These are phyloP conservation scores for Coelopa frigida DNA, from an alignment of 1,140 invertebrate genomes.

Conservation along the genomic window DNA sequence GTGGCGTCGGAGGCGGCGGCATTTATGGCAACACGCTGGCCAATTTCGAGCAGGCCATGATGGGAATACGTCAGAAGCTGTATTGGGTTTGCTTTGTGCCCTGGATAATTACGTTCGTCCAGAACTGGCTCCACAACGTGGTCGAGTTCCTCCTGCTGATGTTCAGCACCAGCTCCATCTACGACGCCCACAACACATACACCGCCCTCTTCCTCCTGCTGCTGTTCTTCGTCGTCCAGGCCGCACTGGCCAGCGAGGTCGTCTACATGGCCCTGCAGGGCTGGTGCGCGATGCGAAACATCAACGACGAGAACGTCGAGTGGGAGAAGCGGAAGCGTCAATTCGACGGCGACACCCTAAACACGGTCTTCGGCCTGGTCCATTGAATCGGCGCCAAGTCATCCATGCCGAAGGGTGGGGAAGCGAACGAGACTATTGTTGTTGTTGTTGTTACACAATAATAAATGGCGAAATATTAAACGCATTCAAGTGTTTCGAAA, in stretches of 20 bases:
- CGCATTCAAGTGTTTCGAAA: no score
- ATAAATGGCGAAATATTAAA: no score
- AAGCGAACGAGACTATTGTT: no score
- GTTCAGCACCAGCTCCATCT: constrained; percentile 5
- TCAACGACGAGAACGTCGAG: constrained; percentile 10
- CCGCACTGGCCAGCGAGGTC: constrained; percentile 10
- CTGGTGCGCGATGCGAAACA: constrained; percentile 12
- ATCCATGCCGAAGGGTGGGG: no score
- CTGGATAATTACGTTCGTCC: constrained; percentile 13
- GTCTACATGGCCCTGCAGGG: constrained; percentile 9
- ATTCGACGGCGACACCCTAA: constrained; percentile 3
- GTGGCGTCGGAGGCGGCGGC: background rate
- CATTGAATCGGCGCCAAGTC: no score
- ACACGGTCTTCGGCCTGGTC: constrained; percentile 3
- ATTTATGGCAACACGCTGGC: constrained; percentile 11
- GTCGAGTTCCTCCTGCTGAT: constrained; percentile 8
- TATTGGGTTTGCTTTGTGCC: constrained; percentile 10
- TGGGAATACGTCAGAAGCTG: constrained; percentile 8
- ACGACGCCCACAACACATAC: constrained; percentile 6
- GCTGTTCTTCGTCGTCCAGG: constrained; percentile 6
- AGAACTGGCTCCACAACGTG: constrained; percentile 13
- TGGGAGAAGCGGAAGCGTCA: constrained; percentile 1
- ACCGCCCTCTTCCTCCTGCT: constrained; percentile 6
- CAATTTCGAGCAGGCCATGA: constrained; percentile 12
- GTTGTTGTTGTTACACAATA: no score